Conservation (phyloP, 2,797 vertebrate species). For the Hephaestus fuliginosus region DNA sequence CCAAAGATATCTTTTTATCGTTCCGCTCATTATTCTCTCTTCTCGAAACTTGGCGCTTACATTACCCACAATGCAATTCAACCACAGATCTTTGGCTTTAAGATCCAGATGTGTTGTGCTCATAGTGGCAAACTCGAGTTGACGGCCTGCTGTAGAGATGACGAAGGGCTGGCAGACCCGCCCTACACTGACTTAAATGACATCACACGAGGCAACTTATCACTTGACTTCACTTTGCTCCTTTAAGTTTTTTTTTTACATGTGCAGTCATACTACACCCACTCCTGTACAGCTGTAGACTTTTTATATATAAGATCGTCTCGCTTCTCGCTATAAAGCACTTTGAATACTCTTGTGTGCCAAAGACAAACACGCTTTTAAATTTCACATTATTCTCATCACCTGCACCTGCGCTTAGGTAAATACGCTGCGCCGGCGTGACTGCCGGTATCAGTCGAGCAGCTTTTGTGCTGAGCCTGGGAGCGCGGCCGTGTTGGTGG, state of each 20-base stretch:
- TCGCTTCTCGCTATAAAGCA: background rate
- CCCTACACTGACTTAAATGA: background rate
- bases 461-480: constrained; percentile 4
- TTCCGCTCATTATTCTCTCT: background rate
- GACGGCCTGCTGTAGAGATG: background rate
- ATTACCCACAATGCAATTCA: background rate
- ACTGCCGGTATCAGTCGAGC: background rate
- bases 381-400: background rate
- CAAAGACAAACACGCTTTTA: background rate
- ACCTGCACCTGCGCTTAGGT: constrained; percentile 27
- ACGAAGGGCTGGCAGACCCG: background rate
- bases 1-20: background rate
- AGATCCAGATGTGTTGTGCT: too few species aligned
- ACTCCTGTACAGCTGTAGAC: too few species aligned
- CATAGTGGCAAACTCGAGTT: background rate
- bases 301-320: too few species aligned
- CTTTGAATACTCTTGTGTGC: background rate
- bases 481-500: background rate
- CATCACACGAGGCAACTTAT: background rate
- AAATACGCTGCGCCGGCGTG: constrained; percentile 34
- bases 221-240: background rate
- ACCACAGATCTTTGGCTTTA: background rate
- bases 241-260: background rate
- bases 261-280: background rate
- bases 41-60: background rate